phyloP scores from a whole-genome alignment of 2,797 vertebrate genomes.

The Vultur gryphus region DNA sequence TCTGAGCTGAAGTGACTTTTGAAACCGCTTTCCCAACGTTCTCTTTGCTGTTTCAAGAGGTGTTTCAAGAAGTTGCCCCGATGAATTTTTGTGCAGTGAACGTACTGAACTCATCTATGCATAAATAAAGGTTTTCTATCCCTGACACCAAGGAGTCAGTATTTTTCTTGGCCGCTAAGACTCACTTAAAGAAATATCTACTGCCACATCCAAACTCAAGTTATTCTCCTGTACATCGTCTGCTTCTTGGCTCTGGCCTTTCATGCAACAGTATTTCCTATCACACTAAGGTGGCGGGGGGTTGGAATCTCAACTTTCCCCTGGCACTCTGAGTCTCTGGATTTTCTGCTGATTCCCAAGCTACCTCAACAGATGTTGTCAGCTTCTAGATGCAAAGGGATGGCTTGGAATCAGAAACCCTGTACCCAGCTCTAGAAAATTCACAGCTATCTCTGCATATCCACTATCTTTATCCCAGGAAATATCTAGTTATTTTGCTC shows the following conservation, averaged over 20 bases:
- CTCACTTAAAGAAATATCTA: neutral
- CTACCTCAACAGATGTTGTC: neutral
- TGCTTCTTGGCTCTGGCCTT: neutral
- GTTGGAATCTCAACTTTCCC: fast-evolving
- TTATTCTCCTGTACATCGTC: neutral
- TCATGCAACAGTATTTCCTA: neutral
- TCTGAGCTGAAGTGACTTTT: neutral
- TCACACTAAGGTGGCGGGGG: fast-evolving
- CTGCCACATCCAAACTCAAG: neutral
- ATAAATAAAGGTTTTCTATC: neutral
- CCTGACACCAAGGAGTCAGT: neutral
- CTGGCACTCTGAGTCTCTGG: neutral
- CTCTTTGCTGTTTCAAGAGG: neutral
- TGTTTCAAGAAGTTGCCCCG: neutral
- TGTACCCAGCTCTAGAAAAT: neutral
- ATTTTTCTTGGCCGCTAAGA: neutral
- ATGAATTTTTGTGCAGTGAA: neutral
- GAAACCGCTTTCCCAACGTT: neutral
- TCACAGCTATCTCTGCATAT: neutral
- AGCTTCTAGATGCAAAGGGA: neutral
- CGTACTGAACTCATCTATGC: neutral
- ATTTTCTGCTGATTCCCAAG: neutral
- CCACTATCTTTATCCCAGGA: neutral
- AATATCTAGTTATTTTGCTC: neutral
- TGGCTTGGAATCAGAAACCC: neutral